Evolutionary conservation across 2,888 invertebrate genomes (phyloP), one percentile per base, ranked within the genome.

Genomic region (Merodon equestris): DNA sequence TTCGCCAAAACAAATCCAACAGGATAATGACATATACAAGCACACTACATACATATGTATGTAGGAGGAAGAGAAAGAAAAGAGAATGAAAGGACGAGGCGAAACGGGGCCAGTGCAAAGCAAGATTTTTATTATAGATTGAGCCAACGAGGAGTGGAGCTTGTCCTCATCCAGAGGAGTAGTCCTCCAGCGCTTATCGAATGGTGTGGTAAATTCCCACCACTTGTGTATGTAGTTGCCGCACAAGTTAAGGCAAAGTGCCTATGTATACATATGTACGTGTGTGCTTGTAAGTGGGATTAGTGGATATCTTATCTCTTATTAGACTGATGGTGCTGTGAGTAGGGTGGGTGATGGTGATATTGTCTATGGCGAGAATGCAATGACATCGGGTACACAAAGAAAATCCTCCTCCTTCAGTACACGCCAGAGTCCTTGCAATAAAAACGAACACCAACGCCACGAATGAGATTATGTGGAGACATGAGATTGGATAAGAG

Each of bases 41-140:
- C 15, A 18, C 53, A 57, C 2, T 36, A 36, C 40, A 40, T n/a
- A 40, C 3, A 50, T 7, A 42, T 14, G 10, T 14, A n/a, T 47
- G 17, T 9, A 47, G 12, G 14, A 38, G 7, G 34, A 40, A 19
- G 48, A 17, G 27, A 44, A 18, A n/a, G 40, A 19, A 0, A 9
- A 13, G 9, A 13, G 36, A 17, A 1, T 17, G 57, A 15, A 13
- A 50, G 17, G 14, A n/a, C n/a, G n/a, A 9, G 51, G 19, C 18
- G 17, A 13, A 45, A 27, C 12, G 9, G 0, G 58, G 73, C 48
- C 9, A 40, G 40, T 40, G 40, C 10, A 3, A 40, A 40, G 40
- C n/a, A 68, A 79, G 77, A 79, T 79, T 73, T 79, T 79, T 79
- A 79, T 79, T 79, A 68, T 73, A 79, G 77, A 79, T 79, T 79